Conservation (phyloP, 2,797 vertebrate species). For the Cossypha dichroa region DNA sequence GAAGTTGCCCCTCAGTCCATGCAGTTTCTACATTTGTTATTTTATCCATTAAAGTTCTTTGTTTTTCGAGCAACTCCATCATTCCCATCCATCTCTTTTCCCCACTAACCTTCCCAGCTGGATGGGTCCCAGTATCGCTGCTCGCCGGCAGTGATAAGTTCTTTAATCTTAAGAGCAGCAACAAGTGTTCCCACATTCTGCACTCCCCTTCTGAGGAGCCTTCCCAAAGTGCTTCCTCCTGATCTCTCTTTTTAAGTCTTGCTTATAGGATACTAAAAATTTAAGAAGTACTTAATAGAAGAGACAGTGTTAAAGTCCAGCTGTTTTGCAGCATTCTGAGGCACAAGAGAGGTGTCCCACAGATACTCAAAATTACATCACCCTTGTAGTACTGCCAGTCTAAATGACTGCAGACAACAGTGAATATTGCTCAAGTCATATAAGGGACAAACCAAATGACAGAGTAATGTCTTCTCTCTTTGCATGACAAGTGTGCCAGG, state of each 20-base stretch:
- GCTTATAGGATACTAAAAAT: background rate
- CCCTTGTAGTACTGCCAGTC: background rate
- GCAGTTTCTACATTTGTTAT: no score
- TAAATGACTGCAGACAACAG: background rate
- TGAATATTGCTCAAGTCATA: background rate
- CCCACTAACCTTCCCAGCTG: no score
- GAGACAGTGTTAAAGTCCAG: background rate
- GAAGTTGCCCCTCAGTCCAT: no score
- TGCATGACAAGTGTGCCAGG: background rate
- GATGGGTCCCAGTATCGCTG: no score
- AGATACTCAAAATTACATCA: background rate
- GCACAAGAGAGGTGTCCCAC: background rate
- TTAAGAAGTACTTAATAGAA: background rate
- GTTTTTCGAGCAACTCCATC: no score
- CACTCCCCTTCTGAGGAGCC: background rate
- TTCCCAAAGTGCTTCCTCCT: background rate
- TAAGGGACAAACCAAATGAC: background rate
- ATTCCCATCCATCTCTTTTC: no score
- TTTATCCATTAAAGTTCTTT: no score
- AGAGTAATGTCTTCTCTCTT: background rate
- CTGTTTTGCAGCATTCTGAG: background rate
- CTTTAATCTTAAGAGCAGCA: background rate
- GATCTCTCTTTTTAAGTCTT: background rate
- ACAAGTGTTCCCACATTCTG: background rate
- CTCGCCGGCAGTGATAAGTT: no score